phyloP scores from a whole-genome alignment of 2,113 vertebrate genomes.

The Bujurquina vittata region DNA sequence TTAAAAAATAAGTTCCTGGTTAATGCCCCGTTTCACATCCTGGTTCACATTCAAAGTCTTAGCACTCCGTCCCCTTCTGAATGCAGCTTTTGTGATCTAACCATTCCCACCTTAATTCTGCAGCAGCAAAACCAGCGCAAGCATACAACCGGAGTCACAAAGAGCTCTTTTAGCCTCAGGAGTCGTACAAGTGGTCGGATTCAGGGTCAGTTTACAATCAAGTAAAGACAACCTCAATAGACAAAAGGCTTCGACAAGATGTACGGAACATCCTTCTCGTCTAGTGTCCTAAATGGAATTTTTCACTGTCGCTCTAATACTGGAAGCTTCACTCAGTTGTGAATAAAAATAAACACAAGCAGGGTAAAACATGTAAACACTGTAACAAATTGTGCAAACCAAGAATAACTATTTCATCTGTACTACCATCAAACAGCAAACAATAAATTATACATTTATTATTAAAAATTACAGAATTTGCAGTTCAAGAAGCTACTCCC shows the following conservation, averaged over 20 bases:
- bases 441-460: not conserved
- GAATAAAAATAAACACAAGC: not conserved
- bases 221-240: not conserved
- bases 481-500: not conserved
- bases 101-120: not conserved
- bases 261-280: not conserved
- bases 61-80: not conserved
- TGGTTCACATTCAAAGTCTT: not conserved
- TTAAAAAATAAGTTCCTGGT: not conserved
- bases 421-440: not conserved
- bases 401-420: no score
- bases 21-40: no score
- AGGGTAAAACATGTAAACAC: not conserved
- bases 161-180: not conserved
- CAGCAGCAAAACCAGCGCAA: not conserved
- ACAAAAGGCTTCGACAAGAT: not conserved
- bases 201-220: not conserved
- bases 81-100: not conserved
- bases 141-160: not conserved
- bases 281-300: not conserved
- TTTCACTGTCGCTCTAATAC: not conserved
- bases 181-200: not conserved
- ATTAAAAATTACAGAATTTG: not conserved
- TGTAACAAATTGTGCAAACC: no score
- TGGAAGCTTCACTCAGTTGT: not conserved